These are phyloP conservation scores for Callorhinus ursinus DNA, from an alignment of 2,113 vertebrate species.

Conservation along the genomic window DNA sequence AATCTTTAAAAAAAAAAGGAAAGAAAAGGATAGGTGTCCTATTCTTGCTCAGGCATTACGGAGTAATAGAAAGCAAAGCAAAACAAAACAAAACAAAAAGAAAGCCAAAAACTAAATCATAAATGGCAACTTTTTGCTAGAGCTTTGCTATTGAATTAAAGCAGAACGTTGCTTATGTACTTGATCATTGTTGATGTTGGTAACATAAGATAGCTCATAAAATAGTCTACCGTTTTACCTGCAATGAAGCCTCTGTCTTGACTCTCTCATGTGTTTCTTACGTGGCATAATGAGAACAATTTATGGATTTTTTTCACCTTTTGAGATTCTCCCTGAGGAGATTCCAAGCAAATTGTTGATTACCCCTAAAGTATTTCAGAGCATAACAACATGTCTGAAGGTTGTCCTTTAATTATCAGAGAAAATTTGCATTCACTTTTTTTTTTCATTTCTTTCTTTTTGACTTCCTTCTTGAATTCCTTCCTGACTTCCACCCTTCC, in stretches of 20 bases:
- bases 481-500: neutral
- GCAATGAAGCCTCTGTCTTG: neutral
- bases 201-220: no score
- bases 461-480: neutral
- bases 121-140: neutral
- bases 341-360: neutral
- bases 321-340: neutral
- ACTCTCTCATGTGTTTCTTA: neutral
- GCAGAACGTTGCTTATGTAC: no score
- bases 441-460: neutral
- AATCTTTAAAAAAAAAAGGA: no score
- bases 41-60: neutral
- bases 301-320: conserved; percentile 17
- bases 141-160: neutral
- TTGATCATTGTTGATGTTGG: neutral
- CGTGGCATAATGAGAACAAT: neutral
- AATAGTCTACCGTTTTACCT: conserved; percentile 7
- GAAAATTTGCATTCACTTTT: neutral
- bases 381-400: neutral
- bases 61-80: neutral
- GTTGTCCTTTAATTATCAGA: neutral
- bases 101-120: neutral
- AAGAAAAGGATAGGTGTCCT: neutral
- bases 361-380: neutral
- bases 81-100: neutral